phyloP scores from a whole-genome alignment of 2,797 vertebrate species.

The Gymnocypris eckloni region DNA sequence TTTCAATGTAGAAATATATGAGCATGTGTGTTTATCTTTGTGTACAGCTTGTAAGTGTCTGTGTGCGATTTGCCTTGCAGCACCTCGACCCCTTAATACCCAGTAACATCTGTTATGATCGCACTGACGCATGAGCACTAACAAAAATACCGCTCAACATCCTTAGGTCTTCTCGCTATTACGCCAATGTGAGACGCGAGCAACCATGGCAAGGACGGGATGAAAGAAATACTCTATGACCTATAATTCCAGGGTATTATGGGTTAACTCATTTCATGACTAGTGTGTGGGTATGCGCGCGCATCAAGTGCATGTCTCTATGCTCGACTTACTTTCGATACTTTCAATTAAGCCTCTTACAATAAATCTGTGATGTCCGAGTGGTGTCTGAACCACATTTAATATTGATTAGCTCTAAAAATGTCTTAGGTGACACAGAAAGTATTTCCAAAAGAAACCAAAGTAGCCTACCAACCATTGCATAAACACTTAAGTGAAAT shows the following conservation, averaged over 20 bases:
- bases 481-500: not conserved
- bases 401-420: not conserved
- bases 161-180: not conserved
- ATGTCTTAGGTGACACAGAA: not conserved
- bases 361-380: not conserved
- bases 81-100: conserved; percentile 41
- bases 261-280: not conserved
- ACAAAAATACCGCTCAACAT: conserved; percentile 6
- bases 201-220: not conserved
- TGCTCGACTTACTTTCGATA: conserved; percentile 5
- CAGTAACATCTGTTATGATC: conserved; percentile 45
- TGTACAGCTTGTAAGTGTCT: not conserved
- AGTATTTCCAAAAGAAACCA: not conserved
- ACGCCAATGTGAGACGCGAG: not conserved
- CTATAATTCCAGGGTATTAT: not conserved
- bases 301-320: conserved; percentile 5
- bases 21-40: conserved; percentile 31
- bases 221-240: not conserved
- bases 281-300: not conserved
- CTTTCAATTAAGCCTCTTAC: not conserved
- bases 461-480: not conserved
- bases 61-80: conserved; percentile 32
- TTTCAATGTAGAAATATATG: conserved; percentile 5
- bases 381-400: not conserved
- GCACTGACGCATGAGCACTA: conserved; percentile 2